Evolutionary conservation across 2,888 invertebrate genomes (phyloP).

Genomic region (Nebria salina): DNA sequence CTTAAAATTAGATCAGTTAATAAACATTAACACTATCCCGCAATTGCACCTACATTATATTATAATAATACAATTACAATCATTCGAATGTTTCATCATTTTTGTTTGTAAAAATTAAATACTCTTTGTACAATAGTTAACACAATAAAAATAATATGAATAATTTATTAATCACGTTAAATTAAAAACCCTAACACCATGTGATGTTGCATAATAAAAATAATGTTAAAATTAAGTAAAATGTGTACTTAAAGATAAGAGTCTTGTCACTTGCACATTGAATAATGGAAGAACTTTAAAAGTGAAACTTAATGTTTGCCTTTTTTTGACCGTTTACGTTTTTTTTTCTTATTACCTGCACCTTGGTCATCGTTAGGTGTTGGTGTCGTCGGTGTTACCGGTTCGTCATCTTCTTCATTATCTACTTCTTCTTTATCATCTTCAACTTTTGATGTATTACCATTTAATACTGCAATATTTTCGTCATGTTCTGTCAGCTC

Average conservation of each 20-base stretch:
- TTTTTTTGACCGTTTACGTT: slow-evolving; percentile 66
- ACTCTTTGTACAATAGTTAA: slow-evolving; percentile 58
- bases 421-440: slow-evolving; percentile 48
- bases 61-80: slow-evolving; percentile 41
- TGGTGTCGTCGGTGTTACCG: slow-evolving; percentile 64
- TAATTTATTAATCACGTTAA: slow-evolving; percentile 49
- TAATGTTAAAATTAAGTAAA: slow-evolving; percentile 33
- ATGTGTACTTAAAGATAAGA: slow-evolving; percentile 18
- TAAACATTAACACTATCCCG: slow-evolving; percentile 41
- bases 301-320: slow-evolving; percentile 62
- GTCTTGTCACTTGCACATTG: not conserved
- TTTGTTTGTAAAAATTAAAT: slow-evolving; percentile 53
- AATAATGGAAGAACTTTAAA: not conserved
- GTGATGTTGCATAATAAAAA: slow-evolving; percentile 19
- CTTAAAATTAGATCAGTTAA: slow-evolving; percentile 23
- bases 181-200: slow-evolving; percentile 41
- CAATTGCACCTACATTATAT: slow-evolving; percentile 39
- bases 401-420: slow-evolving; percentile 65
- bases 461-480: slow-evolving; percentile 54
- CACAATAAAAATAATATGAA: slow-evolving; percentile 57
- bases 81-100: slow-evolving; percentile 1
- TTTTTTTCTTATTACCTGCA: slow-evolving; percentile 63
- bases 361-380: slow-evolving; percentile 66
- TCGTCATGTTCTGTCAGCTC: slow-evolving; percentile 72
- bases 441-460: slow-evolving; percentile 38